Evolutionary conservation across 1,140 invertebrate genomes (phyloP).

Genomic region (Aphaenogaster ashmeadi): DNA sequence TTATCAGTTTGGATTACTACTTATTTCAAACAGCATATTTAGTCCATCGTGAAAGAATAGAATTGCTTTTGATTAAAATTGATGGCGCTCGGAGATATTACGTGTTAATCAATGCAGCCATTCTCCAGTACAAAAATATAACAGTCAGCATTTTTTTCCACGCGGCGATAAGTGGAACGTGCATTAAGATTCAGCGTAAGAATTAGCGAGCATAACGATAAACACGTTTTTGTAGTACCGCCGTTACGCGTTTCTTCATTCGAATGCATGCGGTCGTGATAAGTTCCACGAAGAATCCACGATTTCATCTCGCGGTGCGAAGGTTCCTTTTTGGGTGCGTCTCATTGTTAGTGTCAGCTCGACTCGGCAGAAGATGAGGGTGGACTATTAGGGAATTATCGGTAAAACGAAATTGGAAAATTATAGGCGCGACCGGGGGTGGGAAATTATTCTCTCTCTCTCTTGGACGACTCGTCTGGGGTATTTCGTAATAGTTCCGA

Average conservation of each 20-base stretch:
- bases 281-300: constrained; percentile 58
- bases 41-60: background rate
- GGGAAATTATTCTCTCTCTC: constrained; percentile 76
- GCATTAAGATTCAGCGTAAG: background rate
- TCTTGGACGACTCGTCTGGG: constrained; percentile 49
- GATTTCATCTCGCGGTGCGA: background rate
- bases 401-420: constrained; percentile 79
- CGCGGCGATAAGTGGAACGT: background rate
- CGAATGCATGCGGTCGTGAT: constrained; percentile 12
- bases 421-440: constrained; percentile 75
- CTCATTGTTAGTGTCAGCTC: constrained; percentile 60
- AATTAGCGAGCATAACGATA: constrained; percentile 44
- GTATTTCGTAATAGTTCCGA: constrained; percentile 75
- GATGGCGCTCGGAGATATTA: background rate
- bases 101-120: background rate
- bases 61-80: background rate
- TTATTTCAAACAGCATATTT: background rate
- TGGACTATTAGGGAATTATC: constrained; percentile 82
- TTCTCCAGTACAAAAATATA: background rate
- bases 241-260: background rate
- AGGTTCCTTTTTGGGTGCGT: background rate
- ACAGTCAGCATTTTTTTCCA: constrained; percentile 6
- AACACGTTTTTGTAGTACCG: constrained; percentile 30
- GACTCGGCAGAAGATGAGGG: constrained; percentile 76
- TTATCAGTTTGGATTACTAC: background rate